Percentiles rank a stretch among this genome's conserved stretches.
Conservation (phyloP, 2,113 vertebrate genomes). For the Larimichthys polyactis region DNA sequence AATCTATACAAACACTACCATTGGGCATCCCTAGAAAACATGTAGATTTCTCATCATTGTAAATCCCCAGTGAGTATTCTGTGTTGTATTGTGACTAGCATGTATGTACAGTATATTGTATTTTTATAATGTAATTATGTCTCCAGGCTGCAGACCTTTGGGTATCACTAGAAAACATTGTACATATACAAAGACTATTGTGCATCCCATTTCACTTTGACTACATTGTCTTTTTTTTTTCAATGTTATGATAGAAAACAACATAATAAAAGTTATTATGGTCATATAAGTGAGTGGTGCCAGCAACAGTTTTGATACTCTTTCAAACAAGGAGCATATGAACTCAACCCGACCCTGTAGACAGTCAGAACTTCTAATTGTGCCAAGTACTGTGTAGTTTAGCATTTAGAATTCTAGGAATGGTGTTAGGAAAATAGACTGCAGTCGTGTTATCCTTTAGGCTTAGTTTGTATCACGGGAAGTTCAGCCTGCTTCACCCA, state of each 20-base stretch:
- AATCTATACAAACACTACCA: background rate
- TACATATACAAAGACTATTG: background rate
- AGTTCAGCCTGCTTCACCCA: conserved; percentile 2
- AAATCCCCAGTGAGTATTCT: too few species aligned
- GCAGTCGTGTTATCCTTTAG: background rate
- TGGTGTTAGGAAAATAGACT: background rate
- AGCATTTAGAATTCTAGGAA: background rate
- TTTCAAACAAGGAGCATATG: background rate
- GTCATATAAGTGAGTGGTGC: background rate
- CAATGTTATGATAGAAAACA: background rate
- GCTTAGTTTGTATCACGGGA: conserved; percentile 14
- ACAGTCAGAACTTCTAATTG: background rate
- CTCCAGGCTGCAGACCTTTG: too few species aligned
- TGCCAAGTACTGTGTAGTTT: background rate
- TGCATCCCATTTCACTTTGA: background rate
- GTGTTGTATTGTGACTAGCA: too few species aligned
- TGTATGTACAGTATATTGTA: background rate
- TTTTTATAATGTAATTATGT: background rate
- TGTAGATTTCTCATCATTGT: background rate
- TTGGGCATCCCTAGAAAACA: background rate
- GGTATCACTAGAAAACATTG: background rate
- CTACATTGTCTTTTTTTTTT: background rate
- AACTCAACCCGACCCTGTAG: background rate
- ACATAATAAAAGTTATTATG: background rate
- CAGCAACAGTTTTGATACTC: background rate